Conservation (phyloP, 2,113 vertebrate genomes). For the Pitta sordida region DNA sequence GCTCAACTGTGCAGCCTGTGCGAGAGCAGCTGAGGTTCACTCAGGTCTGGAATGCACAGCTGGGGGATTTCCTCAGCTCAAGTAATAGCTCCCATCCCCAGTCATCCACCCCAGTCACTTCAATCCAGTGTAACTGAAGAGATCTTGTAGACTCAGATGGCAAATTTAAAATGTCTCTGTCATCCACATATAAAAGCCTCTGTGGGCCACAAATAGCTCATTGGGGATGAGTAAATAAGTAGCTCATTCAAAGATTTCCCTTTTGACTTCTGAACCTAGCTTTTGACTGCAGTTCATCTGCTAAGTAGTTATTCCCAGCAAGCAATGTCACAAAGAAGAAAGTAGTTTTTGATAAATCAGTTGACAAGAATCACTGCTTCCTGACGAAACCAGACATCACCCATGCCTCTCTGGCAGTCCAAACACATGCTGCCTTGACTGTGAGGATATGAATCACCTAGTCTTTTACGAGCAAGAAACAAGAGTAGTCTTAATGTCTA, state of each 20-base stretch:
- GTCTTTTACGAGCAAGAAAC: neutral
- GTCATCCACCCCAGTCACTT: neutral
- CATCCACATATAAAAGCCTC: neutral
- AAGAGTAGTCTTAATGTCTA: neutral
- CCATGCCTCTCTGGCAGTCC: neutral
- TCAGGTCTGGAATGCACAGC: neutral
- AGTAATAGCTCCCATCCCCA: neutral
- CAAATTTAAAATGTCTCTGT: neutral
- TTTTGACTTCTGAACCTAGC: neutral
- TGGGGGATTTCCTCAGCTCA: neutral
- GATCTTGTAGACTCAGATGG: neutral
- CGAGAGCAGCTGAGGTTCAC: slow-evolving; percentile 4
- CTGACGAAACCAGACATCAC: neutral
- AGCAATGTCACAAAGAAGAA: neutral
- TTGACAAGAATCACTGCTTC: neutral
- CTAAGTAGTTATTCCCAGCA: neutral
- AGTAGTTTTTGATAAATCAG: neutral
- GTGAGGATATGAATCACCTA: neutral
- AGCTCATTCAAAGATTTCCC: neutral
- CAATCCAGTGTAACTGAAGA: neutral
- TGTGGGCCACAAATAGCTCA: neutral
- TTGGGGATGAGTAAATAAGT: neutral
- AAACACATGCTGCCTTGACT: neutral
- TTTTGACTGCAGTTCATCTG: neutral
- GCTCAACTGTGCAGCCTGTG: neutral